phyloP scores from a whole-genome alignment of 2,888 invertebrate genomes.

The Drosophila melanosoma region DNA sequence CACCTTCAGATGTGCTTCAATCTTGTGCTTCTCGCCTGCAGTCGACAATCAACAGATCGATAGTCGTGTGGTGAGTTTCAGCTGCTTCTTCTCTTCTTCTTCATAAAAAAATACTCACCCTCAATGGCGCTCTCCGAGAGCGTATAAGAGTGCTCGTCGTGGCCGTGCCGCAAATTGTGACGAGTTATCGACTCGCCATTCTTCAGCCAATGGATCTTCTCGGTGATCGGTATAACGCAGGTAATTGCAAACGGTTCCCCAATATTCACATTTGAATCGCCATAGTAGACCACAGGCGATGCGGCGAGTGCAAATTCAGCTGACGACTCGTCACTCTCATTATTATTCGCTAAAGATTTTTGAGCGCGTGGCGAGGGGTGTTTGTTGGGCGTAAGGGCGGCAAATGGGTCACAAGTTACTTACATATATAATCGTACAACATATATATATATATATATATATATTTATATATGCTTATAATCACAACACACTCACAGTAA shows the following conservation, averaged over 20 bases:
- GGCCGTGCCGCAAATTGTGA: conserved; percentile 84
- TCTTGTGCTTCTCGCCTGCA: conserved; percentile 84
- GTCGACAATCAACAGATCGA: conserved; percentile 2
- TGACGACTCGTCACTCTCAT: conserved; percentile 75
- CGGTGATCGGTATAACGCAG: conserved; percentile 84
- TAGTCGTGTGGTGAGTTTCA: conserved; percentile 11
- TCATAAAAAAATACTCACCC: conserved; percentile 79
- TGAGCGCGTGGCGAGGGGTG: background rate
- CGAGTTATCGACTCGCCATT: conserved; percentile 83
- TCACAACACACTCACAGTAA: conserved; percentile 38
- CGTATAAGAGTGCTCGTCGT: conserved; percentile 83
- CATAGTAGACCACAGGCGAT: conserved; percentile 82
- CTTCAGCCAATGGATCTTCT: conserved; percentile 84
- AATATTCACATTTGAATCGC: conserved; percentile 83
- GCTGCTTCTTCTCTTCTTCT: background rate
- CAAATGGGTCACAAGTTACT: conserved; percentile 47
- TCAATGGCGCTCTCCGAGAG: conserved; percentile 82
- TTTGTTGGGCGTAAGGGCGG: background rate
- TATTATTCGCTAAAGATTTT: conserved; percentile 25
- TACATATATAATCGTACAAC: background rate
- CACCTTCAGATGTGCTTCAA: conserved; percentile 84
- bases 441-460: conserved; percentile 14
- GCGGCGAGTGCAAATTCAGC: conserved; percentile 70
- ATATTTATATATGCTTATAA: conserved; percentile 17
- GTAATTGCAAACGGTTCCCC: conserved; percentile 84